Base-by-base conservation (phyloP, 2,888 invertebrate genomes). In the Zeuzera pyrina region DNA sequence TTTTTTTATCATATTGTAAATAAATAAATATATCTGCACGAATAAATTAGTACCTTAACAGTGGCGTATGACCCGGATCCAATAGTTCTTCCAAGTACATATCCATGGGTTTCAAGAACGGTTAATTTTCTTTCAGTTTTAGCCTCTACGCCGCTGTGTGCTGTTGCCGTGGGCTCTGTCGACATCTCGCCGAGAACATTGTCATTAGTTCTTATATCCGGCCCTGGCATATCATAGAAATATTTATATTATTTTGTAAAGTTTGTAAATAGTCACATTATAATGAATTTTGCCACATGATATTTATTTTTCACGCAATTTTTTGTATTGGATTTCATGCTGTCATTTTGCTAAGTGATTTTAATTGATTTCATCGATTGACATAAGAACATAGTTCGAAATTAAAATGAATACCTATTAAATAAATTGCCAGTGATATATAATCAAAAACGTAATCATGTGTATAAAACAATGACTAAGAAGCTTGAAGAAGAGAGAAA, bases 61-160 rank as follows among this genome's bases (percentile, higher is more conserved):
- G 91, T 91, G 25, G 93, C 92, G 70, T 92, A 93, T 22, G 92
- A 92, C 12, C 93, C 93, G n/a, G 88, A 87, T 3, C 93, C 93
- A 45, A 93, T 91, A 3, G 89, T 89, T 57, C 89, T 88, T 11
- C 92, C 91, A 33, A 93, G 71, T 31, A 84, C 84, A 50, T 92
- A 92, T 40, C 93, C 93, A 64, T 92, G 92, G 14, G 88, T 87
- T 70, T 92, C 91, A 19, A 93, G 84, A 28, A 92, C 90, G n/a
- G 91, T 89, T 44, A 85, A 57, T 54, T 83, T 83, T 41, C 67
- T 63, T 41, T 83, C 83, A 39, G 70, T 36, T 53, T 77, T 79
- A 22, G 74, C 62, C 48, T 74, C 78, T 30, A 70, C 72, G 29
- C 69, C 72, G 63, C 69, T 73, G 47, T 78, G 78, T 39, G 71